Conservation (phyloP, 2,797 vertebrate genomes). For the Hozukius guyotensis region DNA sequence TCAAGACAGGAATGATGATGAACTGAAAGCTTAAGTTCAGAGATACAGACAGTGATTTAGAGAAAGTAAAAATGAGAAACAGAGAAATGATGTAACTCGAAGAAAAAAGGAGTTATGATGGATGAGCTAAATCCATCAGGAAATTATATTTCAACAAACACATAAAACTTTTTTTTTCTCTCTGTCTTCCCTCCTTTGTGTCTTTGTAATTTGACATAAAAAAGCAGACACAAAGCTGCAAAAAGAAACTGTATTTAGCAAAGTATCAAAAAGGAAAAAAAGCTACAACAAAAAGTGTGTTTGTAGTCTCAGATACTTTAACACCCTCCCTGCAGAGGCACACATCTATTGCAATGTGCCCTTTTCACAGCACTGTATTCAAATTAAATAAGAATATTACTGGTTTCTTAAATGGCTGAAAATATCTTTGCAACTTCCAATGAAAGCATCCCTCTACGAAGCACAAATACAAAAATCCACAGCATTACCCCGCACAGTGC, state of each 20-base stretch:
- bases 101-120: conserved; percentile 1
- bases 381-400: conserved; percentile 7
- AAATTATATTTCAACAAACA: conserved; percentile 9
- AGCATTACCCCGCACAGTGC: neutral
- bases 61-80: conserved; percentile 1
- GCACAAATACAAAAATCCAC: neutral
- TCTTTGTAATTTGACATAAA: neutral
- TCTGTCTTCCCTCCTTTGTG: neutral
- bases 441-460: conserved; percentile 3
- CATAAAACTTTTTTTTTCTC: neutral
- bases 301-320: neutral
- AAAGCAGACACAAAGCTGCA: neutral
- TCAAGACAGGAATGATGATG: conserved; percentile 29
- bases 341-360: neutral
- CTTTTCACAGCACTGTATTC: conserved; percentile 15
- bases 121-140: conserved; percentile 31
- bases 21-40: conserved; percentile 17
- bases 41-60: conserved; percentile 1
- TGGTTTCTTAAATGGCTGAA: conserved; percentile 27
- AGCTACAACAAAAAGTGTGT: neutral
- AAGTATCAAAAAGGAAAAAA: neutral
- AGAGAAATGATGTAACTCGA: conserved; percentile 1
- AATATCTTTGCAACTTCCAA: conserved; percentile 15
- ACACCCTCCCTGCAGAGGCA: neutral
- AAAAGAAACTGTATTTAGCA: neutral